Evolutionary conservation across 1,140 invertebrate genomes (phyloP).

Genomic region (Drosophila sechellia): DNA sequence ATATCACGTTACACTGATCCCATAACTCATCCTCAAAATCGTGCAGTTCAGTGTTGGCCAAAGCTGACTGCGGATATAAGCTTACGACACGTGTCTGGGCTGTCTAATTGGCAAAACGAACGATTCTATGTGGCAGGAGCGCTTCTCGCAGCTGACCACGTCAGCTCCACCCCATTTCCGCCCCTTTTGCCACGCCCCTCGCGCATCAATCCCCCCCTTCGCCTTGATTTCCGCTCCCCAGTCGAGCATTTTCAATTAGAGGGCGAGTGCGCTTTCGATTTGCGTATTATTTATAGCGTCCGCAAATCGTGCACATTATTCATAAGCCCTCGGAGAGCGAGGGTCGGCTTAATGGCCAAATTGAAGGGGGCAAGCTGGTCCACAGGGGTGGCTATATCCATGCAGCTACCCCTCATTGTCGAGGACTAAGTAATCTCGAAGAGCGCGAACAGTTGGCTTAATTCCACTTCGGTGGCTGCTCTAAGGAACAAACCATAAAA

Average conservation of each 20-base stretch:
- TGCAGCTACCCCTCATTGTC: constrained; percentile 26
- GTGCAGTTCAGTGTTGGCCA: constrained; percentile 8
- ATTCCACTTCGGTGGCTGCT: background rate
- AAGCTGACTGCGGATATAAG: constrained; percentile 66
- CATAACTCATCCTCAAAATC: background rate
- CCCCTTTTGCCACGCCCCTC: background rate
- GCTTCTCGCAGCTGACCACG: constrained; percentile 40
- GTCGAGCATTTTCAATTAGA: constrained; percentile 77
- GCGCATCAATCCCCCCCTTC: background rate
- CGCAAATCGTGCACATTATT: constrained; percentile 80
- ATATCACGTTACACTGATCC: background rate
- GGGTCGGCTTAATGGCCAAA: constrained; percentile 65
- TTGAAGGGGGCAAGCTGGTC: constrained; percentile 7
- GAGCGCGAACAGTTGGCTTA: constrained; percentile 12
- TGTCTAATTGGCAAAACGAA: constrained; percentile 81
- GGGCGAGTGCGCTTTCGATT: constrained; percentile 79
- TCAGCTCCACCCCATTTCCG: background rate
- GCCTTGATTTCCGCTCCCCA: constrained; percentile 33
- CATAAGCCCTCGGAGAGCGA: constrained; percentile 61
- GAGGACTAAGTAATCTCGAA: constrained; percentile 33
- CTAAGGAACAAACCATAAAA: background rate
- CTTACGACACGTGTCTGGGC: constrained; percentile 79
- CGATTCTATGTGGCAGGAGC: constrained; percentile 54
- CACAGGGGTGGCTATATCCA: constrained; percentile 7
- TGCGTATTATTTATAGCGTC: constrained; percentile 81